Evolutionary conservation across 2,888 invertebrate species (phyloP).

Genomic region (Tholera decimalis): DNA sequence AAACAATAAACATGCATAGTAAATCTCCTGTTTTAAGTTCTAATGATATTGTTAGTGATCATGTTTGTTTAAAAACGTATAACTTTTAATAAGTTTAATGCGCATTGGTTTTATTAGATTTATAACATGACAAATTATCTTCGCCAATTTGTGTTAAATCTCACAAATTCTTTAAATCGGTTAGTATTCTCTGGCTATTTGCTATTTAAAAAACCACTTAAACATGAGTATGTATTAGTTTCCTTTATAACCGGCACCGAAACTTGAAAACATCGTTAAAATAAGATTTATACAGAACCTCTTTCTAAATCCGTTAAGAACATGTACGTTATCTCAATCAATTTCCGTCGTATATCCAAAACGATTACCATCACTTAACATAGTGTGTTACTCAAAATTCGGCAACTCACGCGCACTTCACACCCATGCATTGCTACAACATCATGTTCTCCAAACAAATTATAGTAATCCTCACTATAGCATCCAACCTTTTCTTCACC

Average conservation of each 20-base stretch:
- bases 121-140: too few relatives aligned
- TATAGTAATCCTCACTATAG: slow-evolving; percentile 39
- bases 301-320: not conserved
- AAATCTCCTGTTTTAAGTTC: too few relatives aligned
- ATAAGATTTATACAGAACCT: not conserved
- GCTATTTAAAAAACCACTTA: too few relatives aligned
- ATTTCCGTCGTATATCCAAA: slow-evolving; percentile 38
- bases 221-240: too few relatives aligned
- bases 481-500: slow-evolving; percentile 25
- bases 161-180: too few relatives aligned
- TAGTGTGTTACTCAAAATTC: slow-evolving; percentile 24
- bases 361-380: slow-evolving; percentile 37
- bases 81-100: too few relatives aligned
- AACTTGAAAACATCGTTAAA: not conserved
- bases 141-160: too few relatives aligned
- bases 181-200: too few relatives aligned
- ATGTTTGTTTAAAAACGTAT: too few relatives aligned
- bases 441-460: slow-evolving; percentile 50
- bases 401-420: slow-evolving; percentile 44
- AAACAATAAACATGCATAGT: too few relatives aligned
- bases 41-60: too few relatives aligned
- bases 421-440: slow-evolving; percentile 22
- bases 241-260: accelerated
- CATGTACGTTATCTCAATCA: slow-evolving; percentile 27
- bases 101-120: too few relatives aligned